These are phyloP conservation scores for Paralvinella palmiformis DNA, from an alignment of 1,140 invertebrate species.

Conservation along the genomic window DNA sequence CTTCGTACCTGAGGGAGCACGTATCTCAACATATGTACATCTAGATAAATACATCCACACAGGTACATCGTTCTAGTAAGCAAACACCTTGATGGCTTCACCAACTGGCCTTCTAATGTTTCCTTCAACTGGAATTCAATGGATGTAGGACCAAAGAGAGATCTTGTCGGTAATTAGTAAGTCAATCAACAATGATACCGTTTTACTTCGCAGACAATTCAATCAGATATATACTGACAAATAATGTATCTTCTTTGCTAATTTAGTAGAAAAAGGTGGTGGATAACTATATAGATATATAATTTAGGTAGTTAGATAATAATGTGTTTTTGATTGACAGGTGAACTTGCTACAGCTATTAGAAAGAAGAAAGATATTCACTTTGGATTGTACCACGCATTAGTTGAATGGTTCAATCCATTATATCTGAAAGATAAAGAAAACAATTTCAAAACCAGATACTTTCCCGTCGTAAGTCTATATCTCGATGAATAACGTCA, in stretches of 20 bases:
- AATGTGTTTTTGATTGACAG: conserved; percentile 29
- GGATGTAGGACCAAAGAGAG: conserved; percentile 41
- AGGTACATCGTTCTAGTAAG: conserved; percentile 45
- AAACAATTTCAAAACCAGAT: conserved; percentile 60
- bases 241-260: too few relatives aligned
- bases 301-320: too few relatives aligned
- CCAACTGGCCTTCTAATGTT: conserved; percentile 38
- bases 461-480: conserved; percentile 52
- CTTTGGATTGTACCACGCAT: conserved; percentile 83
- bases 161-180: conserved; percentile 42
- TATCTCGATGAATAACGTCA: background rate
- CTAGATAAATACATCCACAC: too few relatives aligned
- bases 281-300: too few relatives aligned
- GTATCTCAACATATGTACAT: too few relatives aligned
- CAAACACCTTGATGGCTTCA: conserved; percentile 48
- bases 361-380: conserved; percentile 41
- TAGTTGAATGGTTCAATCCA: conserved; percentile 89
- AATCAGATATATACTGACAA: too few relatives aligned
- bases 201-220: too few relatives aligned
- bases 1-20: too few relatives aligned
- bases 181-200: too few relatives aligned
- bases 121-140: conserved; percentile 46
- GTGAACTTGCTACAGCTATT: conserved; percentile 50
- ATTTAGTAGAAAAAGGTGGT: too few relatives aligned
- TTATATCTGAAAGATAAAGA: conserved; percentile 70